A percentile compares a stretch with the other conserved stretches of the same genome.
phyloP scores from a whole-genome alignment of 2,113 vertebrate species.

The Theropithecus gelada region DNA sequence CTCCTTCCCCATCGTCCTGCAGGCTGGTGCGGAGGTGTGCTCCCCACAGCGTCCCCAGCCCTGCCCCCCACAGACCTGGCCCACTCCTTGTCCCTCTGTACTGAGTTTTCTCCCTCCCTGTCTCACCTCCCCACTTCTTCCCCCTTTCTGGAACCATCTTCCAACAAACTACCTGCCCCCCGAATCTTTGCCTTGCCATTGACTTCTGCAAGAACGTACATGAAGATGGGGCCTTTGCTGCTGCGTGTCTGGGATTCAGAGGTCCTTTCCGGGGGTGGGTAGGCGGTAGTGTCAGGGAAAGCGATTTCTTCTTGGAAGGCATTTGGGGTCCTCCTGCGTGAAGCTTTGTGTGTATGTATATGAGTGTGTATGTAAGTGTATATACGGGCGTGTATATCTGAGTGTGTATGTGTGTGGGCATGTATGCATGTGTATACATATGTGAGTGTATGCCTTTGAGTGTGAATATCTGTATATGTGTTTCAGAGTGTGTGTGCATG shows the following conservation, averaged over 20 bases:
- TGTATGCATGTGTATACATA: background rate
- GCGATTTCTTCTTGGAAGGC: background rate
- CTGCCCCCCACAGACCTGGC: too few relatives aligned
- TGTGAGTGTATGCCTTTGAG: accelerated
- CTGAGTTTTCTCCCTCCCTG: background rate
- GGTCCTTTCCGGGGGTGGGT: background rate
- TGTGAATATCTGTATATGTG: too few relatives aligned
- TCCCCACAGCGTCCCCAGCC: background rate
- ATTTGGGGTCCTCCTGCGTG: background rate
- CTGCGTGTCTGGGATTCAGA: background rate
- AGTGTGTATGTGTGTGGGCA: background rate
- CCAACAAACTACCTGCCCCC: too few relatives aligned
- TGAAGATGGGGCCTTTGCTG: background rate
- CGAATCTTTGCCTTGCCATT: background rate
- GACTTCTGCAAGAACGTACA: background rate
- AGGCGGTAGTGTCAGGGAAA: background rate
- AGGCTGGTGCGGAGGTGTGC: accelerated
- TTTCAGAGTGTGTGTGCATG: too few relatives aligned
- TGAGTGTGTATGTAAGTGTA: background rate
- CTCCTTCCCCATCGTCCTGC: too few relatives aligned
- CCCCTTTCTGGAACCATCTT: background rate
- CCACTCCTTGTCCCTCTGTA: background rate
- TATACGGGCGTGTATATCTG: accelerated
- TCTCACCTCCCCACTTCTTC: background rate
- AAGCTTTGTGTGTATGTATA: background rate